Evolutionary conservation across 2,888 invertebrate species (phyloP).

Genomic region (Protodeltote pygarga): DNA sequence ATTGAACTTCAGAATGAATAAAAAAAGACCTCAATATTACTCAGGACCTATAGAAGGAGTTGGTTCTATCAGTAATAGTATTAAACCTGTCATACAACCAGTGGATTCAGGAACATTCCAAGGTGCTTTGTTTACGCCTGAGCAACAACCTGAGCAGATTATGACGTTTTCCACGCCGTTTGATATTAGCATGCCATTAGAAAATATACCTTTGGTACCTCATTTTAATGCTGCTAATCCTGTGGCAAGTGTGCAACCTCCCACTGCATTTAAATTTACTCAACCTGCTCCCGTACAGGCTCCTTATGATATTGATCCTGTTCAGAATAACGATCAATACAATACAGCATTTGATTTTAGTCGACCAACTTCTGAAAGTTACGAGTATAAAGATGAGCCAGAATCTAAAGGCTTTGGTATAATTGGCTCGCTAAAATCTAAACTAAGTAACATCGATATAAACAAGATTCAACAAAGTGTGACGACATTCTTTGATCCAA

Average conservation of each 20-base stretch:
- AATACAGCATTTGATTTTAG: slow-evolving; percentile 76
- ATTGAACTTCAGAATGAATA: slow-evolving; percentile 73
- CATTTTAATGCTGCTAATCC: slow-evolving; percentile 42
- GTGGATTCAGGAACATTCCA: slow-evolving; percentile 59
- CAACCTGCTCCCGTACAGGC: slow-evolving; percentile 18
- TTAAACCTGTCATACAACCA: slow-evolving; percentile 68
- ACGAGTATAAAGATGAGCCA: slow-evolving; percentile 62
- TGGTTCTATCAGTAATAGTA: slow-evolving; percentile 74
- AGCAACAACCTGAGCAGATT: slow-evolving; percentile 30
- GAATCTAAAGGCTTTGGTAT: slow-evolving; percentile 75
- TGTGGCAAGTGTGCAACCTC: slow-evolving; percentile 1
- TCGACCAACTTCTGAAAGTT: slow-evolving; percentile 63
- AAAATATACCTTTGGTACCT: slow-evolving; percentile 31
- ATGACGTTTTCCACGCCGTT: slow-evolving; percentile 41
- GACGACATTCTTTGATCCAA: slow-evolving; percentile 82
- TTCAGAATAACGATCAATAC: slow-evolving; percentile 50
- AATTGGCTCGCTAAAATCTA: slow-evolving; percentile 82
- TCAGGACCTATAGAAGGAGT: slow-evolving; percentile 81
- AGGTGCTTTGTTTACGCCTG: slow-evolving; percentile 70
- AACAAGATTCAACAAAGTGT: slow-evolving; percentile 81
- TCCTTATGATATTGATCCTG: slow-evolving; percentile 32
- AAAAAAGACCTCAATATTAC: slow-evolving; percentile 81
- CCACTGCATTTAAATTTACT: slow-evolving; percentile 12
- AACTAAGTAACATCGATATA: slow-evolving; percentile 77
- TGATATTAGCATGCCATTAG: slow-evolving; percentile 51